Evolutionary conservation across 2,113 vertebrate species (phyloP).

Genomic region (Lepus timidus): DNA sequence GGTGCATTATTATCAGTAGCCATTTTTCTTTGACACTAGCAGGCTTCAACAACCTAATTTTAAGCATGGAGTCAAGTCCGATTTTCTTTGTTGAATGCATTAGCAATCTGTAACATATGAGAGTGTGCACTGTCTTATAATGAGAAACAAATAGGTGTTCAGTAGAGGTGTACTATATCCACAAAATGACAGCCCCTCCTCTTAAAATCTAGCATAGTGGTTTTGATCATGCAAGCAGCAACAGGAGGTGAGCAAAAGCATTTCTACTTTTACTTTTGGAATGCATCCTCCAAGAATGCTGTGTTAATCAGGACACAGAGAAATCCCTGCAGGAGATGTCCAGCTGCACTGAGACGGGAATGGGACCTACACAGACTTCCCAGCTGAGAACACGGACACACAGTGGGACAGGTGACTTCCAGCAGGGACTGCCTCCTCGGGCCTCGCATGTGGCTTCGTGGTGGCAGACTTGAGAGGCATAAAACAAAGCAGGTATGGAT

Average conservation of each 20-base stretch:
- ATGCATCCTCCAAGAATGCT: not conserved
- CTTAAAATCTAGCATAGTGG: not conserved
- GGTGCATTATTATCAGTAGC: not conserved
- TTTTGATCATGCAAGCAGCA: slow-evolving; percentile 40
- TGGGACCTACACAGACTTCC: not conserved
- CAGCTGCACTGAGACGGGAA: slow-evolving; percentile 10
- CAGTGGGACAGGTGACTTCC: slow-evolving; percentile 23
- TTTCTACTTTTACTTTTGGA: slow-evolving; percentile 43
- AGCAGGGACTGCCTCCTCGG: not conserved
- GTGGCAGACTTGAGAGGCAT: slow-evolving; percentile 56
- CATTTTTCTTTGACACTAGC: not conserved
- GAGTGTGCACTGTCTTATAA: not conserved
- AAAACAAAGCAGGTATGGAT: slow-evolving; percentile 66
- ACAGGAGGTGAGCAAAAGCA: not conserved
- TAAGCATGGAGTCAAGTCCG: not conserved
- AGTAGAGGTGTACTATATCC: not conserved
- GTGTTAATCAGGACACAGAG: not conserved
- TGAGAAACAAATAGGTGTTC: slow-evolving; percentile 25
- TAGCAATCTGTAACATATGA: slow-evolving; percentile 20
- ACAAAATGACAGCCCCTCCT: not conserved
- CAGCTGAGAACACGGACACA: not conserved
- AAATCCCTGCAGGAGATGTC: not conserved
- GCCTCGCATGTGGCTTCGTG: slow-evolving; percentile 64
- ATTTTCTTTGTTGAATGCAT: slow-evolving; percentile 6
- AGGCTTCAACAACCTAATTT: not conserved